A percentile compares a stretch with the other conserved stretches of the same genome.
phyloP scores from a whole-genome alignment of 2,888 invertebrate species.

The Icerya purchasi region DNA sequence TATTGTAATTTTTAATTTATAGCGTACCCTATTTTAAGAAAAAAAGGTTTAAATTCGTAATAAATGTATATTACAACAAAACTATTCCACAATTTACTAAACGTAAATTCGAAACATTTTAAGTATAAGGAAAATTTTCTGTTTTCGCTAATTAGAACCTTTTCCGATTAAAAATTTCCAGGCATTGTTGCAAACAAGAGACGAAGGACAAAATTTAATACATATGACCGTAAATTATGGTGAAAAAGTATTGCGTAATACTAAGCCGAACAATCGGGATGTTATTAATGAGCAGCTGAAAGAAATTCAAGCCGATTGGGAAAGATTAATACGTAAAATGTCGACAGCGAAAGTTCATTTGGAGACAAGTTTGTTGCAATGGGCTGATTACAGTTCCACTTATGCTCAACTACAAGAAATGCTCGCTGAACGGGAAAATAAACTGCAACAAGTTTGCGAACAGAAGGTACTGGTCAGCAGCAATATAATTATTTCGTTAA shows the following conservation, averaged over 20 bases:
- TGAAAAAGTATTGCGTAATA: conserved; percentile 70
- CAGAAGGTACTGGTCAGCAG: conserved; percentile 37
- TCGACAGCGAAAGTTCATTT: conserved; percentile 75
- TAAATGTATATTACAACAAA: too few relatives aligned
- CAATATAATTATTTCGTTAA: not conserved
- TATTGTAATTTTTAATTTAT: not conserved
- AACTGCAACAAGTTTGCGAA: conserved; percentile 71
- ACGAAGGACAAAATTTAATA: conserved; percentile 67
- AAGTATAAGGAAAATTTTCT: too few relatives aligned
- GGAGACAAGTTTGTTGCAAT: conserved; percentile 75
- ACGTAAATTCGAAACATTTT: too few relatives aligned
- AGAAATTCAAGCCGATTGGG: conserved; percentile 81
- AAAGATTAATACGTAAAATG: conserved; percentile 71
- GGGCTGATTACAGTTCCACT: conserved; percentile 89
- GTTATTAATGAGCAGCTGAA: conserved; percentile 67
- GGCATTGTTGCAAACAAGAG: conserved; percentile 55
- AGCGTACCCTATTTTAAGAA: too few relatives aligned
- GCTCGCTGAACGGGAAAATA: conserved; percentile 82
- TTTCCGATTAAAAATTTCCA: conserved; percentile 31
- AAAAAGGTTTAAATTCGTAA: too few relatives aligned
- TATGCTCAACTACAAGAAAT: conserved; percentile 81
- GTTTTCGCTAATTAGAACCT: too few relatives aligned
- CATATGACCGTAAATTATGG: conserved; percentile 73
- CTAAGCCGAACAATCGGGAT: conserved; percentile 72
- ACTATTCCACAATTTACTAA: too few relatives aligned